Conservation (phyloP, 1,140 invertebrate species). For the Plectrocnemia conspersa region DNA sequence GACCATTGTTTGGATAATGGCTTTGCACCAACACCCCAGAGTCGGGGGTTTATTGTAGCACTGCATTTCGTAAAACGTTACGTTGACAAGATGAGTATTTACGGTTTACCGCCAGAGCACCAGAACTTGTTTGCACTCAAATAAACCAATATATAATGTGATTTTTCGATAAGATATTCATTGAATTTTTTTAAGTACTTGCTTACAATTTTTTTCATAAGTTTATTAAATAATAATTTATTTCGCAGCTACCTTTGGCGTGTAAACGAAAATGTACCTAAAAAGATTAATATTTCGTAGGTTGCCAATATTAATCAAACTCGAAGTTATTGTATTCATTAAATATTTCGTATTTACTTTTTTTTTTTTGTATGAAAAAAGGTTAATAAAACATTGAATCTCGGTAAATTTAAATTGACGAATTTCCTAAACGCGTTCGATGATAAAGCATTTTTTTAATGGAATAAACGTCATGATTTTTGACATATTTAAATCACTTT, state of each 20-base stretch:
- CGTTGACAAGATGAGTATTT: not conserved
- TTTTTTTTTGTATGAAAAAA: no score
- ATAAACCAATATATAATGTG: conserved; percentile 8
- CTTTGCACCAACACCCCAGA: conserved; percentile 2
- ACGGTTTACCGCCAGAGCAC: not conserved
- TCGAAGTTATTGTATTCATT: not conserved
- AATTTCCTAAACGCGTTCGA: no score
- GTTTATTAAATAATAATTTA: no score
- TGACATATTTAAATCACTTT: no score
- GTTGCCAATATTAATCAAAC: conserved; percentile 11
- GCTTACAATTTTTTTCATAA: no score
- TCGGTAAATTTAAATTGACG: no score
- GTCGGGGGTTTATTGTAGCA: conserved; percentile 9
- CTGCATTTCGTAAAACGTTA: conserved; percentile 4
- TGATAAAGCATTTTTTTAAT: no score
- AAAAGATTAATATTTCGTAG: conserved; percentile 19
- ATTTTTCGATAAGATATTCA: conserved; percentile 14
- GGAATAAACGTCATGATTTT: no score
- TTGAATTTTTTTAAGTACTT: no score
- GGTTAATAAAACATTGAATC: no score
- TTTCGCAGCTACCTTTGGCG: no score
- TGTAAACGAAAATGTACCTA: conserved; percentile 7
- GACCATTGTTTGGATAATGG: conserved; percentile 10
- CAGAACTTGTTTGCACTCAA: not conserved
- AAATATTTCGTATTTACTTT: conserved; percentile 12